Evolutionary conservation across 2,888 invertebrate species (phyloP).

Genomic region (Diaprepes abbreviatus): DNA sequence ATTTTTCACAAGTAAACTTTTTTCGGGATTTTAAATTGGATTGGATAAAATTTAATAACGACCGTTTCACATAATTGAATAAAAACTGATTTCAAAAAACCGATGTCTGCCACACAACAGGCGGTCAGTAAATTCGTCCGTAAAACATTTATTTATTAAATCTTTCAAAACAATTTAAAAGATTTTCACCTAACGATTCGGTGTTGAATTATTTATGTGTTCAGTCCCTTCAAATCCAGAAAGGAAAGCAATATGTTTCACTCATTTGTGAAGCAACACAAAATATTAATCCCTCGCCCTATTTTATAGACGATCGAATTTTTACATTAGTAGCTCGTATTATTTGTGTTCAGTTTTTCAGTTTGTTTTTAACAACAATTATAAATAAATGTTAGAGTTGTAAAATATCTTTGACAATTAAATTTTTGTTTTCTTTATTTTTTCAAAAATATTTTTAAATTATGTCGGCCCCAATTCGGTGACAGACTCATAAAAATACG

Average conservation of each 20-base stretch:
- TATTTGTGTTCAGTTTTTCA: too few relatives aligned
- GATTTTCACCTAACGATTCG: slow-evolving; percentile 24
- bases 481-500: too few relatives aligned
- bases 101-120: background rate
- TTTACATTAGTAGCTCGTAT: background rate
- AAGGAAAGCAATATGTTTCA: slow-evolving; percentile 15
- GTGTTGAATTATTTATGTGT: slow-evolving; percentile 27
- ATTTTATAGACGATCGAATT: background rate
- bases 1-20: too few relatives aligned
- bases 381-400: too few relatives aligned
- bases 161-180: slow-evolving; percentile 46
- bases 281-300: background rate
- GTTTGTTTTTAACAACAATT: too few relatives aligned
- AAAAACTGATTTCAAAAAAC: slow-evolving; percentile 3
- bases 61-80: too few relatives aligned
- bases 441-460: too few relatives aligned
- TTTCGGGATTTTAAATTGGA: too few relatives aligned
- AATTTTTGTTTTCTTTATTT: too few relatives aligned
- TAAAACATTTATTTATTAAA: slow-evolving; percentile 26
- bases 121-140: background rate
- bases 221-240: slow-evolving; percentile 1
- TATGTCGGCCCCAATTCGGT: too few relatives aligned
- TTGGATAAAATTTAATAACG: too few relatives aligned
- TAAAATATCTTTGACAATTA: too few relatives aligned
- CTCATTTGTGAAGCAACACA: slow-evolving; percentile 1